Base-by-base conservation (phyloP, 2,113 vertebrate genomes). In the Craseonycteris thonglongyai region DNA sequence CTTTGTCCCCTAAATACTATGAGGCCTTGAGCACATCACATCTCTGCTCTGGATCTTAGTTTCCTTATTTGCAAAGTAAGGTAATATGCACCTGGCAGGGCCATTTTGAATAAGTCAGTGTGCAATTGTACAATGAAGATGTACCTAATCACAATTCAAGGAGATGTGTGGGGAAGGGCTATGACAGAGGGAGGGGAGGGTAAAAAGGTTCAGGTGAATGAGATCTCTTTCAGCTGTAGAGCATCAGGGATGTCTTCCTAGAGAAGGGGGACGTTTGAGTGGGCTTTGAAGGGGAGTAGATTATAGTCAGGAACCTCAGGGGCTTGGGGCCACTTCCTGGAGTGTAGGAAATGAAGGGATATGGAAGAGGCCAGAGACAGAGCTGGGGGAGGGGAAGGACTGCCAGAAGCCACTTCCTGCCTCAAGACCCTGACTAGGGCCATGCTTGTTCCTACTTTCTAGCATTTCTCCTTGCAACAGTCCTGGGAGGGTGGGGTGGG, bases 381-480 rank as follows among this genome's bases (percentile, higher is more conserved):
- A n/a, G 28, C 38, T 86, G 79, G 21, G n/a, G 42, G 42, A 87
- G 30, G 35, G 47, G 51, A 40, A 56, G 33, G 33, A 40, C 88
- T 74, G n/a, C 42, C 35, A 72, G 35, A 30, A 3, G 19, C 28
- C 76, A 19, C 54, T 28, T 10, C 30, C 19, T 88, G 26, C 83
- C 79, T 95, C 76, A 56, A 66, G 24, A n/a, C 33, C 45, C 66
- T 76, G 66, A 75, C 19, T 40, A 47, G 42, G 66, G n/a, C 38
- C 8, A 3, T 35, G 72, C 22, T 56, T 38, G 56, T 33, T 85
- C 58, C 63, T 35, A 75, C 86, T 91, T 79, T 78, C 88, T 84
- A 66, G 72, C 63, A 82, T 83, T 97, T 97, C 96, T 97, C 97
- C 92, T 90, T 96, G 93, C 95, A 96, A 96, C 96, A 95, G 83